Base-by-base conservation (phyloP, 2,888 invertebrate species). In the Rhamphomyia laevipes region DNA sequence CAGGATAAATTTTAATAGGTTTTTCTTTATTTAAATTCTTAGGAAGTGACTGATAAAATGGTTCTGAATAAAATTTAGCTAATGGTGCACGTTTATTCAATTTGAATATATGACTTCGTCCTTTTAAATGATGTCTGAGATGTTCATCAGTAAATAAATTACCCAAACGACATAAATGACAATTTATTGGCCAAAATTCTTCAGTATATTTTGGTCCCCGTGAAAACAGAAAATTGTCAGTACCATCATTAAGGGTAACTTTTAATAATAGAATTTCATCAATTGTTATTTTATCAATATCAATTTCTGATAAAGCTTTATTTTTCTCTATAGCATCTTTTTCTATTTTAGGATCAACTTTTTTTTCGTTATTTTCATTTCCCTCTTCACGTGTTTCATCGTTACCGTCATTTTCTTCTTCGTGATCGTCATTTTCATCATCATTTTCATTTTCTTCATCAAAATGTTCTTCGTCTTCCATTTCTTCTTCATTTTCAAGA, bases 161-260 rank as follows among this genome's bases (percentile, higher is more conserved):
- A 9, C 51, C 51, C 16, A 48, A 30, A 13, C 48, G 47, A 30
- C 53, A 53, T 15, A 51, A 46, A 35, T 53, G 53, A 41, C 53
- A 53, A 43, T 50, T 53, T 1, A 53, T 23, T 15, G 53, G 53
- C 53, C 53, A 53, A n/a, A 35, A 43, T 27, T 45, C 50, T 10
- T 53, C 50, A 5, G 51, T 42, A 31, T 53, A 53, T 38, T 53
- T 53, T 11, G 54, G 54, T 9, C 54, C 54, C 1, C 49, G 44
- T 1, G 54, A 54, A 13, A 51, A 54, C 4, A 52, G 10, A 37
- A 43, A 42, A 23, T 15, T 31, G 40, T 52, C 47, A 18, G 31
- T 37, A 3, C 38, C 54, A 38, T 52, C 51, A 11, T 44, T 38
- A n/a, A 54, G 23, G n/a, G 43, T 50, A 2, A 49, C 42, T 44